Base-by-base conservation (phyloP, 2,113 vertebrate species). In the Kryptolebias marmoratus region DNA sequence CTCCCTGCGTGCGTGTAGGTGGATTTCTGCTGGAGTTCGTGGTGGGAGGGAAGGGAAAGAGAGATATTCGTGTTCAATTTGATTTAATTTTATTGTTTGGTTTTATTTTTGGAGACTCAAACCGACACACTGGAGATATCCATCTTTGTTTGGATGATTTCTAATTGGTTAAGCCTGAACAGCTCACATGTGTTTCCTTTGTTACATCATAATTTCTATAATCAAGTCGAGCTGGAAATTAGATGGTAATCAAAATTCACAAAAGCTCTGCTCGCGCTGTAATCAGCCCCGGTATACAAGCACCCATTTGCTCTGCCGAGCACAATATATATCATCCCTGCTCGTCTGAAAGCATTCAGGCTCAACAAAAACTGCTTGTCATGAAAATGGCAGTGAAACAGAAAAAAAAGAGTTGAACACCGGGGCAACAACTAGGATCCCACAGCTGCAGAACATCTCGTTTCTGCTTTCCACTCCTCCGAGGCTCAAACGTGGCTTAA, bases 361-460 rank as follows among this genome's bases (percentile, higher is more conserved):
- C 84, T 77, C 58, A 72, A 80, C 77, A 85, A 88, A 86, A 50
- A 48, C 68, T 74, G 80, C 68, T 84, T 68, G 70, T 67, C 57
- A 60, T 76, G 75, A 90, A 86, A 73, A 42, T 9, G 82, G 49
- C 75, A 77, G n/a, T 81, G 79, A 86, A 87, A 82, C 79, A 82
- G 83, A 31, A 42, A 72, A 82, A 83, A 31, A 32, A 71, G 78
- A 81, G 79, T 83, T 79, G 85, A 77, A 10, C 86, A 80, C 65
- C 22, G 39, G 61, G 73, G 72, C 65, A 68, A 82, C 72, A 68
- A 61, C 69, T 70, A 64, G 60, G 75, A 83, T 84, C 76, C 77
- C 64, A 82, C 68, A 86, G 44, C 67, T 39, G 13, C 62, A 71
- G 58, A 82, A 78, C 80, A 45, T 75, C 70, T 81, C 66, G 73